Percentiles rank a stretch among this genome's conserved stretches.
Evolutionary conservation across 2,797 vertebrate genomes (phyloP).

Genomic region (Lepus townsendii): DNA sequence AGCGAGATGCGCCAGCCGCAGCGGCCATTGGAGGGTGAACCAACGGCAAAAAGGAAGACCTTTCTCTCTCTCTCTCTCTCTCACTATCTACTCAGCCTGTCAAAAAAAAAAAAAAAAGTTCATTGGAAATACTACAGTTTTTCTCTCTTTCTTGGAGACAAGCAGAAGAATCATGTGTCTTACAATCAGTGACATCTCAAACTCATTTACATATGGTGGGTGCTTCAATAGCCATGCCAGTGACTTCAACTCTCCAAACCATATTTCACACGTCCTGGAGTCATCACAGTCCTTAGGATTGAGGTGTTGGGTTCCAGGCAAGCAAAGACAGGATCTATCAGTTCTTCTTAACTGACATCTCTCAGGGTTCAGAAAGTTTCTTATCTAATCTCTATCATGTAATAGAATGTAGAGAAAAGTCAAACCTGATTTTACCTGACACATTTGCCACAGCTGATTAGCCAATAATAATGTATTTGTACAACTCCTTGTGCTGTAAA

Average conservation of each 20-base stretch:
- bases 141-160: background rate
- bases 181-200: background rate
- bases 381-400: background rate
- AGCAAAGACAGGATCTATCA: background rate
- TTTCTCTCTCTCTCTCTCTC: too few species aligned
- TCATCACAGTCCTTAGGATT: background rate
- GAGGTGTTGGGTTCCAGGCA: background rate
- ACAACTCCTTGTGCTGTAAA: constrained; percentile 5
- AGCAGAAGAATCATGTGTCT: background rate
- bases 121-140: background rate
- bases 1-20: too few species aligned
- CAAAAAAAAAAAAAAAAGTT: background rate
- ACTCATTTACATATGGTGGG: background rate
- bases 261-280: background rate
- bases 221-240: background rate
- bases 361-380: background rate
- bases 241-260: background rate
- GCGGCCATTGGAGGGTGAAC: too few species aligned
- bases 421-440: constrained; percentile 38
- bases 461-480: background rate
- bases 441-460: background rate
- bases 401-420: background rate
- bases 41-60: too few species aligned
- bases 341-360: constrained; percentile 11
- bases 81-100: too few species aligned